A percentile compares a stretch with the other conserved stretches of the same genome.
phyloP scores from a whole-genome alignment of 2,113 vertebrate species.

The Bubo bubo region DNA sequence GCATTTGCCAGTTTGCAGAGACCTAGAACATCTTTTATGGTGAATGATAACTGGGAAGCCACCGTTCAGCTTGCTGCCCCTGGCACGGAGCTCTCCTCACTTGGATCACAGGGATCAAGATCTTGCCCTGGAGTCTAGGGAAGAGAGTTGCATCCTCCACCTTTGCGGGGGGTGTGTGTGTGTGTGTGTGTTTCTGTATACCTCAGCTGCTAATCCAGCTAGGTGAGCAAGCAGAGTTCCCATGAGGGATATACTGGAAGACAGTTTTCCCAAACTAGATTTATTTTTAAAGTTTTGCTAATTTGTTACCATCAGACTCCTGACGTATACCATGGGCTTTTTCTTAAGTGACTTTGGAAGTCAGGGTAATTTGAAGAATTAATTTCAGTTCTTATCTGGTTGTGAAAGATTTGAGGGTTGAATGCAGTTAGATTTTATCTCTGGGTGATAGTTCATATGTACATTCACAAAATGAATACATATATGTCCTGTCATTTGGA shows the following conservation, averaged over 20 bases:
- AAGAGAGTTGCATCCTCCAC: not conserved
- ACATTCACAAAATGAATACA: not conserved
- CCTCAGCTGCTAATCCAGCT: not conserved
- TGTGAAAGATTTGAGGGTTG: not conserved
- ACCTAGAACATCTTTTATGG: not conserved
- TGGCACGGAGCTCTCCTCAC: not conserved
- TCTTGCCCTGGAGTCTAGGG: not conserved
- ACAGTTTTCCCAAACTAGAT: not conserved
- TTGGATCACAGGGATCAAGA: not conserved
- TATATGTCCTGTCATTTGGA: not conserved
- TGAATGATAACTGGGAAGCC: not conserved
- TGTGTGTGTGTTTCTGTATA: not conserved
- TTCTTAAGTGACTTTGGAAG: not conserved
- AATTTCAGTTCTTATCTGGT: not conserved
- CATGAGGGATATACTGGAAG: not conserved
- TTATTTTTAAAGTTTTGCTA: not conserved
- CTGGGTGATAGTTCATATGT: not conserved
- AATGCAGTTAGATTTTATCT: not conserved
- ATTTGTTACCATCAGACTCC: not conserved
- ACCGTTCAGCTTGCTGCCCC: not conserved
- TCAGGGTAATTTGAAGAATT: not conserved
- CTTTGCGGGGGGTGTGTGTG: accelerated
- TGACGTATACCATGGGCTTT: not conserved
- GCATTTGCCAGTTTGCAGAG: not conserved
- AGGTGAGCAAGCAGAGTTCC: not conserved